Conservation (phyloP, 2,888 invertebrate genomes). For the Athalia circularis region DNA sequence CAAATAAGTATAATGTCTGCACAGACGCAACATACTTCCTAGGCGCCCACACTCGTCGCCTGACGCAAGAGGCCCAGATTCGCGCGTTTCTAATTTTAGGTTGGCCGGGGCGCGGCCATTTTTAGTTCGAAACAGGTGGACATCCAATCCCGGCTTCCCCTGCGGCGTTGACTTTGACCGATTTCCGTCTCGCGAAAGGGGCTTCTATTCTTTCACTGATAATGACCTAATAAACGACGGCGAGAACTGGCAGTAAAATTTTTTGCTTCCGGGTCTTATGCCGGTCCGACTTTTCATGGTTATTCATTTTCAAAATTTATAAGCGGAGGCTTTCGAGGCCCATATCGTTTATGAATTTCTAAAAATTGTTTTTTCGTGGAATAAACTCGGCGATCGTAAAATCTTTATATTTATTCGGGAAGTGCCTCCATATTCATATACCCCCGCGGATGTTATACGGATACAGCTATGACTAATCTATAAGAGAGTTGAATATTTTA, state of each 20-base stretch:
- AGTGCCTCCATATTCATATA: too few relatives aligned
- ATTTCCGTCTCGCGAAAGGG: conserved; percentile 62
- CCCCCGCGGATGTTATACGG: too few relatives aligned
- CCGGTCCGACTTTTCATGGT: not conserved
- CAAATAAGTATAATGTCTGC: conserved; percentile 18
- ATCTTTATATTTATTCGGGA: too few relatives aligned
- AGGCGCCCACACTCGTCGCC: conserved; percentile 56
- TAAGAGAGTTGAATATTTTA: conserved; percentile 1
- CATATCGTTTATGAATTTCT: too few relatives aligned
- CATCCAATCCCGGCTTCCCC: conserved; percentile 57
- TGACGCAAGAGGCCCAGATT: conserved; percentile 68
- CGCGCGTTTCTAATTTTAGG: conserved; percentile 71
- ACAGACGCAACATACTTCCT: conserved; percentile 31
- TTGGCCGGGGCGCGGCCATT: conserved; percentile 70
- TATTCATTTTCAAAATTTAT: too few relatives aligned
- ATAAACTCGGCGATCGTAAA: too few relatives aligned
- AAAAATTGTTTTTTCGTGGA: too few relatives aligned
- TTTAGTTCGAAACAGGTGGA: conserved; percentile 73
- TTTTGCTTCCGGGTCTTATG: not conserved
- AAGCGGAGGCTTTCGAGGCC: too few relatives aligned
- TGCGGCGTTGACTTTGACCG: conserved; percentile 71
- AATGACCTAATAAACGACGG: conserved; percentile 60
- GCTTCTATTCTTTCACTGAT: conserved; percentile 54
- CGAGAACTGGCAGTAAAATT: not conserved
- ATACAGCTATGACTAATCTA: conserved; percentile 1